A percentile compares a stretch with the other conserved stretches of the same genome.
Evolutionary conservation across 37 sponge, comb jelly and placozoan species (phyloP).

Genomic region (Aplysina aerophoba): DNA sequence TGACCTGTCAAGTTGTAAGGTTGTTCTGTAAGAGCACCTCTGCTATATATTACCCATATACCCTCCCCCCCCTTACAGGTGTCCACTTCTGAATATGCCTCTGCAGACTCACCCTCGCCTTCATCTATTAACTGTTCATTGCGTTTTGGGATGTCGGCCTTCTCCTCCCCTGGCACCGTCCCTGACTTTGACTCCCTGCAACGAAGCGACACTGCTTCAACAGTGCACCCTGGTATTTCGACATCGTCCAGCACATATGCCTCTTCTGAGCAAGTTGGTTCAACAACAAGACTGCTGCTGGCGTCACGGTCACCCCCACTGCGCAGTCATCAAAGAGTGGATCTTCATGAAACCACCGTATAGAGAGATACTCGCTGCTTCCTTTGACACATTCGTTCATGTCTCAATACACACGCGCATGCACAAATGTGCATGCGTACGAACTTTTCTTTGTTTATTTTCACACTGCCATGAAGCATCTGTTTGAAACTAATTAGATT

Average conservation of each 20-base stretch:
- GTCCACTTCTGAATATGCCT: not conserved
- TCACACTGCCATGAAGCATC: no score
- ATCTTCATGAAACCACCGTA: not conserved
- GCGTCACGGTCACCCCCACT: not conserved
- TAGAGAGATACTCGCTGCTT: not conserved
- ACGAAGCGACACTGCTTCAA: slow-evolving; percentile 1
- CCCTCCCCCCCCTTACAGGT: not conserved
- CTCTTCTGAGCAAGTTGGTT: not conserved
- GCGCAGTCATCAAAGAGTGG: not conserved
- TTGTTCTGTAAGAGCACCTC: no score
- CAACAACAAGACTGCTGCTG: not conserved
- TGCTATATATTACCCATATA: no score
- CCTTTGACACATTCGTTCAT: not conserved
- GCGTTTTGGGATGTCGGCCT: not conserved
- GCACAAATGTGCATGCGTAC: not conserved
- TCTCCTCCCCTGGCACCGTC: not conserved
- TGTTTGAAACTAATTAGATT: no score
- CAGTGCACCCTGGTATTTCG: no score
- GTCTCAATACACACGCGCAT: not conserved
- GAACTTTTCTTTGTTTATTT: not conserved
- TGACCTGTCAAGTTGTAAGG: no score
- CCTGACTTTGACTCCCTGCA: not conserved
- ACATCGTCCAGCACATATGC: slow-evolving; percentile 6
- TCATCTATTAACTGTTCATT: not conserved
- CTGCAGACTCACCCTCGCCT: slow-evolving; percentile 10